Base-by-base conservation (phyloP, 2,113 vertebrate species). In the Pseudopodoces humilis region DNA sequence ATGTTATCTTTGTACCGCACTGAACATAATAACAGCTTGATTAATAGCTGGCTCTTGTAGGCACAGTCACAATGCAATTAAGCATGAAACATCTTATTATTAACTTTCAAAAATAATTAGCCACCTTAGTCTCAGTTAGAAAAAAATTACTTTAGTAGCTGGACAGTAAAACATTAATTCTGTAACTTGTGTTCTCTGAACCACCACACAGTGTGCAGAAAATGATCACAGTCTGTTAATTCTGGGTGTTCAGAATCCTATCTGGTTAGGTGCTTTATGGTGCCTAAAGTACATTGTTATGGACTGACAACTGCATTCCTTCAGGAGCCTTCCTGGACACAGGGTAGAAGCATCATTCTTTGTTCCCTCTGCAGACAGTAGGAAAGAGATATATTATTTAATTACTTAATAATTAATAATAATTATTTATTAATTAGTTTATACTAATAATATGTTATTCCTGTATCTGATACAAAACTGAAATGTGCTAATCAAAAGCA, bases 91-190 rank as follows among this genome's bases (percentile, higher is more conserved):
- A 62, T 44, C 52, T 75, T 49, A 85, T 85, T 88, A 79, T 74
- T 77, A 91, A 80, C 72, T 89, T 95, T 82, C 47, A 75, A 77
- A 92, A 89, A 28, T 80, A 88, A 46, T 80, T 70, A 88, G 37
- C 30, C 37, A 81, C 28, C 68, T 91, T 80, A 80, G 44, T 84
- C 23, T 14, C 27, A 43, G 56, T 74, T 84, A 75, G 77, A 78
- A 89, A 88, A 83, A 83, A 83, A 92, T 28, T 15, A 39, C n/a
- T 74, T 59, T 33, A 30, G 30, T 91, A 62, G 16, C 33, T 83
- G 47, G 33, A 50, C 50, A 62, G n/a, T 81, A 39, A 90, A 85
- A 92, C 20, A n/a, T 39, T 75, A 24, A n/a, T 88, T 77, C 43
- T 75, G 33, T 77, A 75, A 59, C 56, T 84, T 84, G 64, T 84